Conservation (phyloP, 2,113 vertebrate genomes). For the Hippopotamus amphibius region DNA sequence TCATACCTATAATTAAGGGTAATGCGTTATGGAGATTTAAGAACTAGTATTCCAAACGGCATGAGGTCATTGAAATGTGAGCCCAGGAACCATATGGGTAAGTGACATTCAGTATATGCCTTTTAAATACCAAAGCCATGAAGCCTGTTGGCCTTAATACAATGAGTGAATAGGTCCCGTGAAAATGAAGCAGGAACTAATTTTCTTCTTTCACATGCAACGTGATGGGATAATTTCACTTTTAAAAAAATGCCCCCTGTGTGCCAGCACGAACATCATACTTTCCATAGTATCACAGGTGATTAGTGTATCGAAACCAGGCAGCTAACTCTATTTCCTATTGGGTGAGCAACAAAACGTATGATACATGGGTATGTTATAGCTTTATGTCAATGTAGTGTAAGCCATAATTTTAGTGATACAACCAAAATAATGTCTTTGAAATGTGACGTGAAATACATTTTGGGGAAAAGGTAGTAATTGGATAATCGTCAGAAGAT, state of each 20-base stretch:
- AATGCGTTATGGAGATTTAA: background rate
- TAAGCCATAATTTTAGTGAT: slow-evolving; percentile 21
- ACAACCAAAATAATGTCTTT: slow-evolving; percentile 41
- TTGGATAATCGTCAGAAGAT: background rate
- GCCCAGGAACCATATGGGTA: background rate
- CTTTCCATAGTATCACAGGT: background rate
- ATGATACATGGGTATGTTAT: background rate
- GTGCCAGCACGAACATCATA: background rate
- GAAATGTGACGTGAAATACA: background rate
- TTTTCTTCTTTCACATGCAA: slow-evolving; percentile 21
- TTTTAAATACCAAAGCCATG: slow-evolving; percentile 29
- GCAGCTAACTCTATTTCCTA: background rate
- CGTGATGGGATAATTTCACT: background rate
- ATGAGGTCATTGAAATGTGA: slow-evolving; percentile 50
- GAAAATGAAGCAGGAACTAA: background rate
- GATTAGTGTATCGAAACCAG: background rate
- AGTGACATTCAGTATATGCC: slow-evolving; percentile 4
- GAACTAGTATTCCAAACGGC: background rate
- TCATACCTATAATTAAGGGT: background rate
- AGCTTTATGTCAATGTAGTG: slow-evolving; percentile 38
- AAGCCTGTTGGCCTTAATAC: background rate
- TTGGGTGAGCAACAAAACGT: background rate
- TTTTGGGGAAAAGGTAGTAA: background rate
- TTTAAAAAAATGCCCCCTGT: background rate
- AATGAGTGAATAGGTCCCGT: background rate